Evolutionary conservation across 2,113 vertebrate species (phyloP), one percentile per base, ranked within the genome.

Genomic region (Sprattus sprattus): DNA sequence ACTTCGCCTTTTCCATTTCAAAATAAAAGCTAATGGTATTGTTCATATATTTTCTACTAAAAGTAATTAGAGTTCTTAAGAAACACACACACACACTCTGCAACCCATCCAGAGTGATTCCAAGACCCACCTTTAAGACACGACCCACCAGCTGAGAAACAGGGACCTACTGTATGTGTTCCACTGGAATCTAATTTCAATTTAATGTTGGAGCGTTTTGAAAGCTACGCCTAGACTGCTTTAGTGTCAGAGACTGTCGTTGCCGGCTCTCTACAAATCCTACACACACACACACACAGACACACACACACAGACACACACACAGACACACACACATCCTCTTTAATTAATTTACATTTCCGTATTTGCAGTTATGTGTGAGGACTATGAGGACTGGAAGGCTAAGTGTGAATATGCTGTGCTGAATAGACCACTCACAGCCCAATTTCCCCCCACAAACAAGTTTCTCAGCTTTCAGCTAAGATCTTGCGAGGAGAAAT

Each of bases 121-220:
- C n/a, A n/a, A n/a, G n/a, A n/a, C n/a, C n/a, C n/a, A n/a, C n/a
- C n/a, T n/a, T n/a, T n/a, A n/a, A n/a, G n/a, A n/a, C n/a, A n/a
- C n/a, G n/a, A n/a, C n/a, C n/a, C n/a, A n/a, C n/a, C n/a, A n/a
- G n/a, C n/a, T n/a, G n/a, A n/a, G n/a, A n/a, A n/a, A n/a, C n/a
- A n/a, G n/a, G n/a, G n/a, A n/a, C n/a, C n/a, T n/a, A n/a, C n/a
- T n/a, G n/a, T 90, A 88, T 91, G 89, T 90, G 86, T 89, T 89
- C 81, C 86, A 87, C 85, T 88, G 89, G 85, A 92, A 92, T 92
- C 86, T 89, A 89, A 93, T 94, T 92, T 91, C 84, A 87, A 85
- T 91, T 92, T 89, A 86, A 87, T 84, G 88, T 89, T 86, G 90
- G 88, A 81, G 71, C 75, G 87, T 87, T 89, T 81, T 83, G 86